Base-by-base conservation (phyloP, 2,113 vertebrate genomes). In the Castor canadensis region DNA sequence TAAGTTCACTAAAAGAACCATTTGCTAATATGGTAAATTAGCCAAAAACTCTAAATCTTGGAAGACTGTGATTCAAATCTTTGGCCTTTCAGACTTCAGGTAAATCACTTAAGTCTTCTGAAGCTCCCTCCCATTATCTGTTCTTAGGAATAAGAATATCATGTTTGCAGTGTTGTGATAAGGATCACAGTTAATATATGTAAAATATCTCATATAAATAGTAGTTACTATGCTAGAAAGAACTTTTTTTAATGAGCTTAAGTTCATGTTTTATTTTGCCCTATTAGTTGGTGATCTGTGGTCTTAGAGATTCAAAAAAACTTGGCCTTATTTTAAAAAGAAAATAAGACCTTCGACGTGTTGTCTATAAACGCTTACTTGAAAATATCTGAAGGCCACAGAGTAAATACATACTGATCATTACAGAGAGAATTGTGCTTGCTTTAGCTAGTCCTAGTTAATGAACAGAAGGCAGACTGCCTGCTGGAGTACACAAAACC, bases 241-340 rank as follows among this genome's bases (percentile, higher is more conserved):
- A 80, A 73, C 5, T 67, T 90, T 87, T 60, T 81, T 28, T 71
- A 56, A 58, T 71, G 75, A 90, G 13, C 81, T 87, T 87, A 60
- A 86, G 67, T 69, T 83, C 0, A 8, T 60, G 5, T 89, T 56
- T 45, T 85, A 84, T 90, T 73, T 69, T 94, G 10, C 92, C 56
- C 40, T 75, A 20, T 60, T 83, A 64, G 67, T 40, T 81, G 35
- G 54, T 91, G 22, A 73, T 20, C 32, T 28, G 1, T 45, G 16
- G 15, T 47, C 2, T 92, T 73, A 72, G 17, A 72, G 32, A 72
- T 87, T 67, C 87, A 19, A 22, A 72, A 87, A 15, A 89, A 76
- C 32, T 4, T 80, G 43, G 15, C 47, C 38, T 88, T 84, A 71
- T 76, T 97, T 75, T 84, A 28, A 92, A 91, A 87, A 72, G 60